Evolutionary conservation across 2,888 invertebrate species (phyloP), one percentile per base, ranked within the genome.

Genomic region (Phengaris alcon): DNA sequence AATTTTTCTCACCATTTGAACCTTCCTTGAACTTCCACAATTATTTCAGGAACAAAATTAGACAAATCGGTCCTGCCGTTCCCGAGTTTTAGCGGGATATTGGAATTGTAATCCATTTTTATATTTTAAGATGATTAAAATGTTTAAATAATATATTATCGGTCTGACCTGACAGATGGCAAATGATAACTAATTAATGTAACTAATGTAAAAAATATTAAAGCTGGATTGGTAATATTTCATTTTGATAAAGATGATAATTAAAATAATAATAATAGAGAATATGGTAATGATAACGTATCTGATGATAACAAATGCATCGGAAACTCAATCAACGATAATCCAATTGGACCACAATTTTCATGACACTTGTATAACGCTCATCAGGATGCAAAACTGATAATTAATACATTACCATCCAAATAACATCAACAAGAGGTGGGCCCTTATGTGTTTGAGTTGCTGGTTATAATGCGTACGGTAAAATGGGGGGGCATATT

Each of bases 361-460:
- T 91, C 91, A 91, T 90, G 88, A 84, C 88, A 82, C 80, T 81
- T 81, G 80, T 80, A 81, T 77, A 76, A 75, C 79, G 79, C 84
- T 88, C 86, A 90, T 89, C 88, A 87, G 86, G 82, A 91, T 91
- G 91, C 89, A 90, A 91, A 91, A 89, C 85, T 87, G 89, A 86
- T 91, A 90, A 92, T 92, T 88, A 91, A 91, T 87, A 84, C 84
- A 91, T 93, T 93, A 92, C 85, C 91, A 93, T 93, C 87, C 89
- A 90, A 93, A 93, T 91, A 87, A 89, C 87, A 81, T 84, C 84
- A 84, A 90, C 90, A 90, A 91, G 90, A 91, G 90, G 90, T 90
- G 87, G 80, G 81, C 78, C 79, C 80, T 68, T 57, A 48, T 70
- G 74, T 74, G 70, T 76, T 75, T 69, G 57, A 59, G 55, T 73